These are phyloP conservation scores for Stigmatopora nigra DNA, from an alignment of 2,113 vertebrate species.

Conservation along the genomic window DNA sequence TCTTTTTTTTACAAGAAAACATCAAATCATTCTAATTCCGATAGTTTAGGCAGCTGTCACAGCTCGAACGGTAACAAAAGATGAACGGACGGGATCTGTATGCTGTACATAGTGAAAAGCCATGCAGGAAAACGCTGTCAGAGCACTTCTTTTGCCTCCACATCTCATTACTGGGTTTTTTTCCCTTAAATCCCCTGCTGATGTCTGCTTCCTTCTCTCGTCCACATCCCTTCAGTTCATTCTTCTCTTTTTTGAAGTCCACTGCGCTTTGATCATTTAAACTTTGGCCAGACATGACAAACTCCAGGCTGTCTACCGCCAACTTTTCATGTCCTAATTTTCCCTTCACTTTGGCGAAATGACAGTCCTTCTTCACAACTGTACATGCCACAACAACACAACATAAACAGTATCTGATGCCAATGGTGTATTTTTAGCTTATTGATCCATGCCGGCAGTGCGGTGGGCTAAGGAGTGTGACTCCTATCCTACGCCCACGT, in stretches of 20 bases:
- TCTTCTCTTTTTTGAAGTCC: constrained; percentile 26
- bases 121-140: not conserved
- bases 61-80: constrained; percentile 7
- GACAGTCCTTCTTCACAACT: not conserved
- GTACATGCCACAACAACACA: not conserved
- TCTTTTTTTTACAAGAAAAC: too few relatives aligned
- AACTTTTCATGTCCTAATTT: not conserved
- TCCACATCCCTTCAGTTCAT: constrained; percentile 15
- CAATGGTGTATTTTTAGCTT: constrained; percentile 58
- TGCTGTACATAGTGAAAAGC: constrained; percentile 21
- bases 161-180: constrained; percentile 23
- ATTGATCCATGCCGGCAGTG: constrained; percentile 55
- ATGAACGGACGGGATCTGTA: constrained; percentile 19
- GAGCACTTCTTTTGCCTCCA: constrained; percentile 18
- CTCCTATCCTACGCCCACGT: constrained; percentile 37
- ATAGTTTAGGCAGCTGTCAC: not conserved
- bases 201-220: constrained; percentile 24
- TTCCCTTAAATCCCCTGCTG: constrained; percentile 34
- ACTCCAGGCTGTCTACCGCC: not conserved
- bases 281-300: constrained; percentile 33
- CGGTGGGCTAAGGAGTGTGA: constrained; percentile 26
- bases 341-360: not conserved
- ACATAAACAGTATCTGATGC: constrained; percentile 31
- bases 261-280: constrained; percentile 43
- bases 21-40: not conserved